These are phyloP conservation scores for Enteromius thamalakanensis DNA, from an alignment of 2,797 vertebrate genomes.

Conservation along the genomic window DNA sequence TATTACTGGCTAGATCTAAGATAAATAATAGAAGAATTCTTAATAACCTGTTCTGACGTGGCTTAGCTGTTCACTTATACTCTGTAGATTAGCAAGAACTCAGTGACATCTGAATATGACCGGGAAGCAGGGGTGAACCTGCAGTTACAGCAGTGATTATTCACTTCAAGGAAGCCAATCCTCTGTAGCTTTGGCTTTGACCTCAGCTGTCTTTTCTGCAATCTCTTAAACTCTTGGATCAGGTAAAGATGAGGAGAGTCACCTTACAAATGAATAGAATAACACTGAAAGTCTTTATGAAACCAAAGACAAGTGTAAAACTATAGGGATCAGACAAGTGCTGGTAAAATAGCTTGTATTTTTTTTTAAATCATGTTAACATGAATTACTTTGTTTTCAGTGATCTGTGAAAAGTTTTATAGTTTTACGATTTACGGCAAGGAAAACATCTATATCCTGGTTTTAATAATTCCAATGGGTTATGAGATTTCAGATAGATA, in stretches of 20 bases:
- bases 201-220: conserved; percentile 9
- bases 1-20: background rate
- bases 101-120: background rate
- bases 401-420: conserved; percentile 14
- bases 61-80: background rate
- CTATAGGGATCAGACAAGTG: background rate
- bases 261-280: background rate
- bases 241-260: background rate
- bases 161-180: conserved; percentile 6
- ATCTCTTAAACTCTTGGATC: conserved; percentile 12
- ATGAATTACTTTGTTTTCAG: background rate
- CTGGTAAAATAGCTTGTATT: background rate
- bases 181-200: background rate
- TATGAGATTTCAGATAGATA: background rate
- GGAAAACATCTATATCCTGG: background rate
- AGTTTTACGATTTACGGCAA: background rate
- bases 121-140: background rate
- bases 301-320: conserved; percentile 11
- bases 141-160: background rate
- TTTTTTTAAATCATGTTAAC: background rate
- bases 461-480: background rate
- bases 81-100: background rate
- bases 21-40: background rate
- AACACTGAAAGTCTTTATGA: background rate
- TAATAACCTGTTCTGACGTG: conserved; percentile 5